Base-by-base conservation (phyloP, 1,140 invertebrate genomes). In the Solenopsis fugax region DNA sequence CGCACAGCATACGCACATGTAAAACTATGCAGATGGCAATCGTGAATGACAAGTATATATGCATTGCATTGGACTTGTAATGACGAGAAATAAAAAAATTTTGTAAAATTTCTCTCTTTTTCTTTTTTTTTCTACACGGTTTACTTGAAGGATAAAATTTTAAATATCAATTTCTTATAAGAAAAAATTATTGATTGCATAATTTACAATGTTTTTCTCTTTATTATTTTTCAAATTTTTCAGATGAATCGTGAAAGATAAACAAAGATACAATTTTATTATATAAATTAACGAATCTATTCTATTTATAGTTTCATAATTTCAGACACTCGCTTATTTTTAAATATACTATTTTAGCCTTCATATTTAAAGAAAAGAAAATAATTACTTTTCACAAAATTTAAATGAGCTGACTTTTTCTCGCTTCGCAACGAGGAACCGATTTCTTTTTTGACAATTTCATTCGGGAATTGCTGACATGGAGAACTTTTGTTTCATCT, bases 21-120 rank as follows among this genome's bases (percentile, higher is more conserved):
- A 54, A 37, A 80, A 34, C 50, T 78, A 18, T 64, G 2, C 12
- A 37, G 7, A 58, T 29, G 18, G 48, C 41, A 16, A 24, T 54
- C 13, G 77, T 37, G 29, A 69, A 21, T 54, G 10, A 78, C 58
- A 16, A 52, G 4, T 50, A 34, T 37, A 18, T 24, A 37, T 50
- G 13, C 9, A 85, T 65, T 34, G 13, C 4, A 85, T 65, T 50
- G n/a, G 5, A 41, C 4, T 67, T 45, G 10, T 45, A 60, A 58
- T 34, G 65, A 29, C 29, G 29, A 58, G 21, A 50, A 75, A 62
- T 41, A 71, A 56, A 7, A 16, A 54, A 67, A 67, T 50, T 45
- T 48, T 64, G 12, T 64, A 13, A 34, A 77, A 62, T 24, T 54
- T 13, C 6, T 45, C 12, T 69, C n/a, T 52, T 18, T 78, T 5